Evolutionary conservation across 2,797 vertebrate species (phyloP).

Genomic region (Peromyscus nudipes): DNA sequence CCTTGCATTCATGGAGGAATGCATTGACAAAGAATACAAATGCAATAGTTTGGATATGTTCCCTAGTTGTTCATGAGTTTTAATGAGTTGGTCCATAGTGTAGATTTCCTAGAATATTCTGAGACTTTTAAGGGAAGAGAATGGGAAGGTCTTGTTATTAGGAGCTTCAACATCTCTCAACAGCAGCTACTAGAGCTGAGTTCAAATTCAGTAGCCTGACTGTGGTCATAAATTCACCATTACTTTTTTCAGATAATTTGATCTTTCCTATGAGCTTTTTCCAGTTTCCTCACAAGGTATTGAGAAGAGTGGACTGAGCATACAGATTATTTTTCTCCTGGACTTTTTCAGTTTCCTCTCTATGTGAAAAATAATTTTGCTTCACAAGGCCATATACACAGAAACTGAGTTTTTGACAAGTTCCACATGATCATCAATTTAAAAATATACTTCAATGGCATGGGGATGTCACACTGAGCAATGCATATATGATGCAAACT

Average conservation of each 20-base stretch:
- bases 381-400: not conserved
- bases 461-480: not conserved
- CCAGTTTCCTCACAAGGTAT: not conserved
- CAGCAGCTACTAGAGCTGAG: not conserved
- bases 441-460: not conserved
- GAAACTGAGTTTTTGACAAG: not conserved
- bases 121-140: too few relatives aligned
- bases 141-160: too few relatives aligned
- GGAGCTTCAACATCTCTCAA: not conserved
- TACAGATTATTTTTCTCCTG: not conserved
- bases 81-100: too few relatives aligned
- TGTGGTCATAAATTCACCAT: not conserved
- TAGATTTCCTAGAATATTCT: too few relatives aligned
- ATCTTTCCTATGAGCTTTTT: not conserved
- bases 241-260: too few relatives aligned
- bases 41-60: not conserved
- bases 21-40: not conserved
- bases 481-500: not conserved
- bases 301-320: not conserved
- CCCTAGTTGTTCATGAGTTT: not conserved
- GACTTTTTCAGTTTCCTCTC: not conserved
- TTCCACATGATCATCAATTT: not conserved
- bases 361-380: not conserved
- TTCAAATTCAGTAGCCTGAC: not conserved
- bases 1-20: not conserved